Evolutionary conservation across 1,140 invertebrate species (phyloP), one percentile per base, ranked within the genome.

Genomic region (Hylaeus anthracinus): DNA sequence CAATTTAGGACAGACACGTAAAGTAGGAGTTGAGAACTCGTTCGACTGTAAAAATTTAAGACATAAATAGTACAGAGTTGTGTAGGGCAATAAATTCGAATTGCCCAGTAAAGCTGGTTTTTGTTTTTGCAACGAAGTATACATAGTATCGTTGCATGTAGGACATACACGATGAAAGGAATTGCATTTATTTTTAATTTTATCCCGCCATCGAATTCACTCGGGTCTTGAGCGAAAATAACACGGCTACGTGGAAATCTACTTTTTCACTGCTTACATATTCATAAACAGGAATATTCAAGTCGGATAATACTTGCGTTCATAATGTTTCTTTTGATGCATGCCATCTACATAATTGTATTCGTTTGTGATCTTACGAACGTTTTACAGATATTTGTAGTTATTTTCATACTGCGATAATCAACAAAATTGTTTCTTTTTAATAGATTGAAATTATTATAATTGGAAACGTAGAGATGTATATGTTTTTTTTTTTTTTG

Each of bases 281-380:
- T 75, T 75, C 63, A 75, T 75, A 66, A 66, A 66, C n/a, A 45
- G 2, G 6, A 3, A 53, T 26, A 45, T 75, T 66, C 41, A 14
- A 48, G 8, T 37, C 2, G n/a, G 12, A 8, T 56, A 45, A 43
- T 56, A 37, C 58, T 55, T 14, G 67, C 67, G 45, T 14, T 64
- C 60, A 41, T 74, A 71, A 71, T 56, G 58, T 43, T 43, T 3
- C 41, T 15, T 60, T 56, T 14, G 0, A 14, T 55, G 15, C 12
- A 41, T 26, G 4, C 15, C 26, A 2, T 37, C 5, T 55, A 10
- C 2, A 15, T 64, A 51, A 65, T 65, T 64, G 4, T 60, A n/a
- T 64, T 73, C 41, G 6, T 63, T 73, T 41, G 5, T 39, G 14
- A 0, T 26, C 14, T 71, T 55, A 26, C 9, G 43, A 41, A 71